phyloP scores from a whole-genome alignment of 1,140 invertebrate species.

The Venustaconcha ellipsiformis region DNA sequence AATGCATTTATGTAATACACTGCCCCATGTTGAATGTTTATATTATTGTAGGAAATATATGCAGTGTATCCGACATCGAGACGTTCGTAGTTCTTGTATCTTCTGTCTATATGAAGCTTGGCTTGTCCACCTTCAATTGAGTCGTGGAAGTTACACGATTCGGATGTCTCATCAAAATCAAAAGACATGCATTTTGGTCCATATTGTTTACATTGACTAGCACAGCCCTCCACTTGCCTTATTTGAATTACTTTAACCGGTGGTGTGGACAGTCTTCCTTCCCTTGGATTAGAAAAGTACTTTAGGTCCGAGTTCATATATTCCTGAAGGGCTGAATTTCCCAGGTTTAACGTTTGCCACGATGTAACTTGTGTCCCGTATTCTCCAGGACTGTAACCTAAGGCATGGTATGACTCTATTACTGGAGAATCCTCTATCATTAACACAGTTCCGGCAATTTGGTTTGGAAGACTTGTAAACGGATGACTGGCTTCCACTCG shows the following conservation, averaged over 20 bases:
- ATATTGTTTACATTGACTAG: conserved; percentile 3
- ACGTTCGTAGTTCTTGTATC: conserved; percentile 25
- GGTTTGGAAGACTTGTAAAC: conserved; percentile 17
- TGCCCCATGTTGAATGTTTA: conserved; percentile 11
- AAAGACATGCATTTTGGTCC: conserved; percentile 17
- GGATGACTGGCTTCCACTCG: conserved; percentile 12
- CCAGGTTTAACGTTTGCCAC: conserved; percentile 14
- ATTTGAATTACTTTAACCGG: neutral
- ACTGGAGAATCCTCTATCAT: conserved; percentile 16
- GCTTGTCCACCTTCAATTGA: conserved; percentile 11
- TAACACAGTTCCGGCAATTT: conserved; percentile 11
- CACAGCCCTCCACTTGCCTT: conserved; percentile 4
- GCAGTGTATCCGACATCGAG: conserved; percentile 12
- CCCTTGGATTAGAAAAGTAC: conserved; percentile 13
- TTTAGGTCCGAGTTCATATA: conserved; percentile 7
- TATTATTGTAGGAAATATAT: conserved; percentile 6
- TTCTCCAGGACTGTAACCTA: conserved; percentile 20
- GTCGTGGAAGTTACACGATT: conserved; percentile 23
- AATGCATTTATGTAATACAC: conserved; percentile 12
- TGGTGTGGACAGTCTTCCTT: conserved; percentile 13
- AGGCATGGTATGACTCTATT: conserved; percentile 14
- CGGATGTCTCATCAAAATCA: conserved; percentile 19
- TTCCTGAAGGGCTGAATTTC: conserved; percentile 7
- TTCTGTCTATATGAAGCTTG: conserved; percentile 12
- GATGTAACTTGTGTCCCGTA: conserved; percentile 16